These are phyloP conservation scores for Parapristionchus giblindavisi DNA, from an alignment of 2,888 invertebrate genomes.

Conservation along the genomic window DNA sequence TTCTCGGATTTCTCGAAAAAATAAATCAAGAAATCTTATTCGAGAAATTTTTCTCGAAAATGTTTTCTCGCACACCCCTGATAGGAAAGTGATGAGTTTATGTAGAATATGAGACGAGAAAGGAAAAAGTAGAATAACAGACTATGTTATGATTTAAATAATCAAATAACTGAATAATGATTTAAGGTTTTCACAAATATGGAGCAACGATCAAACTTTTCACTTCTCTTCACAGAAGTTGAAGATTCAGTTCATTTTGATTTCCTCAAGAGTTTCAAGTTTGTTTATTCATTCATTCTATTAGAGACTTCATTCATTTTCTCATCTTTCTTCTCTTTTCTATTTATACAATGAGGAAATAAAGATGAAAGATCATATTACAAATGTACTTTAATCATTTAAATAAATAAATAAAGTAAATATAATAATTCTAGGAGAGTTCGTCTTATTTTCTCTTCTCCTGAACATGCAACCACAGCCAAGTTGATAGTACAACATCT, in stretches of 20 bases:
- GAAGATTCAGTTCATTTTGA: slow-evolving; percentile 87
- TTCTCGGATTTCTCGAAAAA: no score
- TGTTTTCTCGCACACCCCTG: no score
- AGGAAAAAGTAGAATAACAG: no score
- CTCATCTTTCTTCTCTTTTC: not conserved
- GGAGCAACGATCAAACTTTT: slow-evolving; percentile 75
- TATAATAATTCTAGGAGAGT: slow-evolving; percentile 45
- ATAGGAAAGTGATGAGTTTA: no score
- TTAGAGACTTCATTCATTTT: no score
- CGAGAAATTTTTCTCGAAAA: no score
- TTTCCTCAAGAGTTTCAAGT: slow-evolving; percentile 91
- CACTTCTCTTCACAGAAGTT: slow-evolving; percentile 84
- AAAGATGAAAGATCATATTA: no score
- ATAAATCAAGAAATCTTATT: no score
- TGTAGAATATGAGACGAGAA: no score
- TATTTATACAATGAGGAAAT: not conserved
- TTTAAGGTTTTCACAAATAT: slow-evolving; percentile 61
- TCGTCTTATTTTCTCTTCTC: slow-evolving; percentile 59
- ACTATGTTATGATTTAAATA: not conserved
- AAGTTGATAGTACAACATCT: slow-evolving; percentile 67
- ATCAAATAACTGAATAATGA: no score
- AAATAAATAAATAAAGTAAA: not conserved
- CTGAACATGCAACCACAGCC: slow-evolving; percentile 68
- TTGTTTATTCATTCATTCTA: slow-evolving; percentile 74
- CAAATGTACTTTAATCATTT: not conserved